Conservation (phyloP, 1,140 invertebrate species). For the Papilio xuthus region DNA sequence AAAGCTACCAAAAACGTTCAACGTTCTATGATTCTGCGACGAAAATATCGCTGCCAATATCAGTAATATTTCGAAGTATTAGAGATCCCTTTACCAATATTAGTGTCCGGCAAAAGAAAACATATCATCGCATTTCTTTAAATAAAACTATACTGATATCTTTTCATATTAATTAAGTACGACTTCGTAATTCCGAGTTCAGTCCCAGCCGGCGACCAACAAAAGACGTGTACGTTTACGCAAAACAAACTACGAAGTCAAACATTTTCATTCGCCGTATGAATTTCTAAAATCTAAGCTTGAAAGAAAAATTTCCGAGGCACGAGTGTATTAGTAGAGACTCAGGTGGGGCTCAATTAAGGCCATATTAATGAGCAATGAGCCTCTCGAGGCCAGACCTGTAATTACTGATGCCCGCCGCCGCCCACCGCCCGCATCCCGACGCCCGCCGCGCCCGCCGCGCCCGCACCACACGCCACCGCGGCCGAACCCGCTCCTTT, state of each 20-base stretch:
- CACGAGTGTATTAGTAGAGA: constrained; percentile 27
- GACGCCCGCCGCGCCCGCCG: background rate
- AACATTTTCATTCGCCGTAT: constrained; percentile 12
- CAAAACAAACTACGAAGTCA: constrained; percentile 17
- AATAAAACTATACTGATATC: background rate
- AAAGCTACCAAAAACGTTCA: background rate
- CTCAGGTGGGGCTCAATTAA: constrained; percentile 43
- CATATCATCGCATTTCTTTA: background rate
- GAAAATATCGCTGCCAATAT: background rate
- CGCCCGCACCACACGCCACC: background rate
- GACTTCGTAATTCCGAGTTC: background rate
- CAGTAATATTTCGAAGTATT: background rate
- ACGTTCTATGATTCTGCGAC: background rate
- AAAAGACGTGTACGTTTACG: constrained; percentile 10
- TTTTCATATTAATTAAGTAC: constrained; percentile 5
- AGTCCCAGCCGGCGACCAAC: background rate
- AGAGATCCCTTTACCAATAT: background rate
- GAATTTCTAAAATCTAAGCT: constrained; percentile 36
- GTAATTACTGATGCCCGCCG: constrained; percentile 47
- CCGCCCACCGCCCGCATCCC: background rate
- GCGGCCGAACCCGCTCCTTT: constrained; percentile 22
- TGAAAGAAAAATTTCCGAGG: constrained; percentile 34
- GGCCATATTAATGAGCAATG: constrained; percentile 59
- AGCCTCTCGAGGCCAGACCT: constrained; percentile 48
- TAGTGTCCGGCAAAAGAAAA: background rate